These are phyloP conservation scores for Rhaphigaster nebulosa DNA, from an alignment of 2,888 invertebrate genomes.

Conservation along the genomic window DNA sequence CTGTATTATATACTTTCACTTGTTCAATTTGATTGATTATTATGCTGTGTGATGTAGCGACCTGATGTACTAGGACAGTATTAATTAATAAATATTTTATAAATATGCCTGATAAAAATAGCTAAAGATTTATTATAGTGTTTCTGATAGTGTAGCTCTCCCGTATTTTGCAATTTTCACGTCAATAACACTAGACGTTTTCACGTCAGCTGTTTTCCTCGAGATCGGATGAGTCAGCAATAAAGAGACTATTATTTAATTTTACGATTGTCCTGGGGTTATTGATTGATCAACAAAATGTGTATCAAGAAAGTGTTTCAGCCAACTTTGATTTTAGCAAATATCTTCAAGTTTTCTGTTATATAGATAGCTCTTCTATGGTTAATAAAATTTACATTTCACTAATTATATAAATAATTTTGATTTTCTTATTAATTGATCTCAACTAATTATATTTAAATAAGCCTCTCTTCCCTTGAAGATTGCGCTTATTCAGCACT, in stretches of 20 bases:
- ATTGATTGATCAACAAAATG: constrained; percentile 15
- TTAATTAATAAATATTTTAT: too few relatives aligned
- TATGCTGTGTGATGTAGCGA: too few relatives aligned
- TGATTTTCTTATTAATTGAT: background rate
- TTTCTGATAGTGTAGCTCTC: too few relatives aligned
- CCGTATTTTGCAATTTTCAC: too few relatives aligned
- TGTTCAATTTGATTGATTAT: too few relatives aligned
- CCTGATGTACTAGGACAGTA: too few relatives aligned
- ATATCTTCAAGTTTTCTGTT: background rate
- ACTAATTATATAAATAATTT: background rate
- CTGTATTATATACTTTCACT: too few relatives aligned
- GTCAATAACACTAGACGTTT: background rate
- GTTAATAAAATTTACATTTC: background rate
- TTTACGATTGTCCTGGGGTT: constrained; percentile 11
- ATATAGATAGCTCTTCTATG: background rate
- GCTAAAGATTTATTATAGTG: too few relatives aligned
- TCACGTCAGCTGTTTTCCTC: background rate
- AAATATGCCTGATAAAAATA: too few relatives aligned
- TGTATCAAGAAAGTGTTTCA: background rate
- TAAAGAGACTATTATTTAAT: constrained; percentile 23
- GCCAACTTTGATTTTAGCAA: background rate
- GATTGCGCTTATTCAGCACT: background rate
- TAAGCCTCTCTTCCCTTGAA: background rate
- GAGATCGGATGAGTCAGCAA: background rate
- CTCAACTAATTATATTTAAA: background rate